phyloP scores from a whole-genome alignment of 2,888 invertebrate genomes.

The Pachymerium ferrugineum region DNA sequence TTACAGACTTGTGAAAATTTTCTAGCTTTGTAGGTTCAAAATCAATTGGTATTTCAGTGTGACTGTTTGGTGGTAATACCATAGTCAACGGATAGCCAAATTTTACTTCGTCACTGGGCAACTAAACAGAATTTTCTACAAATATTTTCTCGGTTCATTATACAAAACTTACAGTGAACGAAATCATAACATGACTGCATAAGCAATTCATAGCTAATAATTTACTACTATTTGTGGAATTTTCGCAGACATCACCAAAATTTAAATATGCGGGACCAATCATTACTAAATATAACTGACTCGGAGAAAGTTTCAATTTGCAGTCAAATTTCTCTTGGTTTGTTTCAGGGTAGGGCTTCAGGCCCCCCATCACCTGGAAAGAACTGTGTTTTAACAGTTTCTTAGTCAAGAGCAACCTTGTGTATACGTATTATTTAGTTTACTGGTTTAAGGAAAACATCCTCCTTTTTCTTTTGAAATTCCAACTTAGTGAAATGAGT shows the following conservation, averaged over 20 bases:
- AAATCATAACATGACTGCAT: neutral
- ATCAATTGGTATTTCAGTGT: conserved; percentile 2
- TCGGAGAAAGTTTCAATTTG: neutral
- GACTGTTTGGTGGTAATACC: neutral
- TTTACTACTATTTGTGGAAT: neutral
- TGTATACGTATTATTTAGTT: no score
- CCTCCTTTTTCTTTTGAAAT: no score
- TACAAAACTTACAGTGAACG: neutral
- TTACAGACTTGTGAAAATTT: neutral
- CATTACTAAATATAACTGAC: neutral
- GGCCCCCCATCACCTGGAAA: neutral
- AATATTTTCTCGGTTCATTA: neutral
- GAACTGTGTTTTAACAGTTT: no score
- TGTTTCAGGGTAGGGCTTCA: neutral
- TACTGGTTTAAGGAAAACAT: no score
- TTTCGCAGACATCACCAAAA: neutral
- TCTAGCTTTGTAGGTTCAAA: neutral
- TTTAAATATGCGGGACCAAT: neutral
- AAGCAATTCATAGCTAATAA: neutral
- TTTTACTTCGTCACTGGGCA: neutral
- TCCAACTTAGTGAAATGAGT: no score
- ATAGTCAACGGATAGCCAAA: neutral
- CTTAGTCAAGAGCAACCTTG: no score
- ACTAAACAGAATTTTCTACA: neutral
- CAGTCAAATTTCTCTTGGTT: neutral